These are phyloP conservation scores for Sebastes kiyomatsui DNA, from an alignment of 2,797 vertebrate genomes.

Conservation along the genomic window DNA sequence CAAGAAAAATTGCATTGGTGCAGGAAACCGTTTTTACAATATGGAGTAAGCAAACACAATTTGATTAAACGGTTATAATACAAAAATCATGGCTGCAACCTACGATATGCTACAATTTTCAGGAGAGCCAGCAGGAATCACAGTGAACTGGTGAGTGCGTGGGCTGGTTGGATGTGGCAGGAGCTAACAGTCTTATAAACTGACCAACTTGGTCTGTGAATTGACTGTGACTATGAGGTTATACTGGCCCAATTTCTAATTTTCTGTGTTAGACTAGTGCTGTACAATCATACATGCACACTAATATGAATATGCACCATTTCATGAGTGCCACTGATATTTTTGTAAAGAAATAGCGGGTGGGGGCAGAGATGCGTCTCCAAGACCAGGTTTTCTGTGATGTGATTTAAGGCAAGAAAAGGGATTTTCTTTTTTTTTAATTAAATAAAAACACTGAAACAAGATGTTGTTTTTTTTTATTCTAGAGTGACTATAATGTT, in stretches of 20 bases:
- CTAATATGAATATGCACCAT: not conserved
- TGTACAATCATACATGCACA: not conserved
- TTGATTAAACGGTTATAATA: constrained; percentile 27
- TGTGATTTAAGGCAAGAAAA: not conserved
- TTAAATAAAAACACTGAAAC: not conserved
- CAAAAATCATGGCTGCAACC: constrained; percentile 16
- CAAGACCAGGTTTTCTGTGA: not conserved
- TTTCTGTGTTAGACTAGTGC: not conserved
- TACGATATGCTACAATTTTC: constrained; percentile 25
- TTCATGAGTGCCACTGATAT: not conserved
- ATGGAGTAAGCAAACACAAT: not conserved
- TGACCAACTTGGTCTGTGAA: not conserved
- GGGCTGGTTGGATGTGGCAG: constrained; percentile 7
- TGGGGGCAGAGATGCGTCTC: not conserved
- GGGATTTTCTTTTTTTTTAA: not conserved
- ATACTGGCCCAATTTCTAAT: not conserved
- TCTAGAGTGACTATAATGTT: not conserved
- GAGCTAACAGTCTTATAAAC: constrained; percentile 29
- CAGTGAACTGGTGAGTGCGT: constrained; percentile 1
- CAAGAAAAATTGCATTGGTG: not conserved
- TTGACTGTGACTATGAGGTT: constrained; percentile 8
- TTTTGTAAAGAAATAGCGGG: not conserved
- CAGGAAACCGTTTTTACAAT: not conserved
- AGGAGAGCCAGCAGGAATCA: constrained; percentile 20
- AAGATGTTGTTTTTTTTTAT: not conserved